Evolutionary conservation across 2,113 vertebrate species (phyloP).

Genomic region (Antennarius striatus): DNA sequence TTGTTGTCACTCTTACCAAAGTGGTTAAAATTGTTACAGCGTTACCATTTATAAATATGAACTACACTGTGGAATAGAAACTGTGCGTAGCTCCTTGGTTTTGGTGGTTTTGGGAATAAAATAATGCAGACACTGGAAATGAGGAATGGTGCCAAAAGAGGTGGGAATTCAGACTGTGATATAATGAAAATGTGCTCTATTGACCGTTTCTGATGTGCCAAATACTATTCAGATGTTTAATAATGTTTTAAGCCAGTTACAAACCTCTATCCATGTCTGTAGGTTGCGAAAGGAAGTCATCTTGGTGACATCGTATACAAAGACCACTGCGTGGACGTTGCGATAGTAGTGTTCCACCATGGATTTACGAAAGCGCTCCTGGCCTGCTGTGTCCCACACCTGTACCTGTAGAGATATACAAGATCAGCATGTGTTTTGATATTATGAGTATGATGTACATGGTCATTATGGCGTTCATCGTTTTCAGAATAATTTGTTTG

Average conservation of each 20-base stretch:
- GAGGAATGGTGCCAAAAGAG: neutral
- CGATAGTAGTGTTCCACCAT: conserved; percentile 98
- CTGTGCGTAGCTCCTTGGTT: neutral
- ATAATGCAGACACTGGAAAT: neutral
- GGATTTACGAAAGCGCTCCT: conserved; percentile 95
- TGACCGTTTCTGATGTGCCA: neutral
- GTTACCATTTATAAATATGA: neutral
- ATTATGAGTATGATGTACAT: too few relatives aligned
- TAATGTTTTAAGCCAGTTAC: conserved; percentile 3
- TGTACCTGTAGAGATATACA: conserved; percentile 83
- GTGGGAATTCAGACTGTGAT: too few relatives aligned
- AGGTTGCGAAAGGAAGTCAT: conserved; percentile 95
- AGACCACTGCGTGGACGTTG: conserved; percentile 94
- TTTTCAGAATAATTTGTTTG: too few relatives aligned
- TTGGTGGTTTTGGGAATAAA: conserved; percentile 1
- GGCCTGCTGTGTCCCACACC: conserved; percentile 97
- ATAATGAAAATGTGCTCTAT: too few relatives aligned
- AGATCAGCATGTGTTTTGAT: neutral
- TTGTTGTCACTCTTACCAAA: too few relatives aligned
- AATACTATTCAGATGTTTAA: neutral
- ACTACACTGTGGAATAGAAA: neutral
- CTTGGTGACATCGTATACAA: conserved; percentile 97
- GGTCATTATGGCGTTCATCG: too few relatives aligned
- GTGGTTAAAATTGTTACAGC: too few relatives aligned
- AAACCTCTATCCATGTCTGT: conserved; percentile 88